Conservation (phyloP, 2,888 invertebrate genomes). For the Reticulitermes lucifugus region DNA sequence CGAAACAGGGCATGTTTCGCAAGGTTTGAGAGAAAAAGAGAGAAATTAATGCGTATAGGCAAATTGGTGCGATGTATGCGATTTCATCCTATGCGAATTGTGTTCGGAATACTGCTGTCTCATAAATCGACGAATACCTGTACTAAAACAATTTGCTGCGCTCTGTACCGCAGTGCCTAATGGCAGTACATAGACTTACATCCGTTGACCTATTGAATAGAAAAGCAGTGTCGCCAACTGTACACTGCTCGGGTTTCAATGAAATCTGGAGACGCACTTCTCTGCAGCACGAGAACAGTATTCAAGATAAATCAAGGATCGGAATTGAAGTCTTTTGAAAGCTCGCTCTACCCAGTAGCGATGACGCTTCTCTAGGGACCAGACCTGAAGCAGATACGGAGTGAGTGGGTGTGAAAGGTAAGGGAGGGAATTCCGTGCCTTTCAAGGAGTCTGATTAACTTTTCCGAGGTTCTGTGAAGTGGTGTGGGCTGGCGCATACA, state of each 20-base stretch:
- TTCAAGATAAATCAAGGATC: slow-evolving; percentile 34
- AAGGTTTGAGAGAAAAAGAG: no score
- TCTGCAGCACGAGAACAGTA: not conserved
- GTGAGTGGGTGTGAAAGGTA: not conserved
- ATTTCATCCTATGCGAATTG: no score
- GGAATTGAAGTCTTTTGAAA: slow-evolving; percentile 51
- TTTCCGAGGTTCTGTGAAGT: slow-evolving; percentile 54
- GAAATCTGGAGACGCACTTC: not conserved
- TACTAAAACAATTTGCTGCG: no score
- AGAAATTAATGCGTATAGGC: no score
- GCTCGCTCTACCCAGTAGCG: slow-evolving; percentile 2
- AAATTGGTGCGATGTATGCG: no score
- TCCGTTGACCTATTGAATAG: slow-evolving; percentile 1
- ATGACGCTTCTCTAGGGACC: slow-evolving; percentile 21
- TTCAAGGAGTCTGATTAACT: slow-evolving; percentile 61
- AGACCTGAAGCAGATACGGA: slow-evolving; percentile 6
- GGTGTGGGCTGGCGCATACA: slow-evolving; percentile 36
- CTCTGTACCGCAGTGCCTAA: not conserved
- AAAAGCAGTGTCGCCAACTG: not conserved
- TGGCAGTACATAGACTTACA: not conserved
- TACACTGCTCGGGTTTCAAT: slow-evolving; percentile 23
- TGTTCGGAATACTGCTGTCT: no score
- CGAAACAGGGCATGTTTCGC: no score
- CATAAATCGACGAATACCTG: no score
- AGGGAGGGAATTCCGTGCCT: slow-evolving; percentile 14